These are phyloP conservation scores for Mastacembelus armatus DNA, from an alignment of 2,797 vertebrate species.

Conservation along the genomic window DNA sequence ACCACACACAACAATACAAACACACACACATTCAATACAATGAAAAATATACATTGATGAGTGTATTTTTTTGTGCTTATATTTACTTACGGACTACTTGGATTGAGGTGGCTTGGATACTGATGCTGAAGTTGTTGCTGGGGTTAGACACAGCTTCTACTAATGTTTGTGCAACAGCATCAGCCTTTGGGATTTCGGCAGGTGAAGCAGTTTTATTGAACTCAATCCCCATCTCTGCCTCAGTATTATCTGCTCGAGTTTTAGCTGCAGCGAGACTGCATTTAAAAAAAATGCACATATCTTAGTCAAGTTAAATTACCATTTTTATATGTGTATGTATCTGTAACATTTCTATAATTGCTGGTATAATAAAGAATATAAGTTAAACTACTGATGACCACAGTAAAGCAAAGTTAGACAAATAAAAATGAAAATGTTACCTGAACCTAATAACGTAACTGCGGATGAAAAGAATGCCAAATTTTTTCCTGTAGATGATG, in stretches of 20 bases:
- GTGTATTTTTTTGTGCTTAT: too few relatives aligned
- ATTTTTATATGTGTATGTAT: too few relatives aligned
- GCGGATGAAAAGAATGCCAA: not conserved
- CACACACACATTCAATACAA: too few relatives aligned
- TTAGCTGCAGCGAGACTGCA: accelerated
- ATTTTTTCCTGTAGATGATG: accelerated
- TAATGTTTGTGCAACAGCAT: not conserved
- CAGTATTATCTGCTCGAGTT: not conserved
- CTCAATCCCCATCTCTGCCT: too few relatives aligned
- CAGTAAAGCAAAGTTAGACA: too few relatives aligned
- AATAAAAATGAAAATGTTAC: slow-evolving; percentile 8
- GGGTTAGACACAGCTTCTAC: not conserved
- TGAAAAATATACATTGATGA: too few relatives aligned
- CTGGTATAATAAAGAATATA: too few relatives aligned
- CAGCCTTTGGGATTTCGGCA: not conserved
- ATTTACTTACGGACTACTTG: slow-evolving; percentile 15
- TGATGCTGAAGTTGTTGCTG: slow-evolving; percentile 27
- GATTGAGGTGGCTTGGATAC: not conserved
- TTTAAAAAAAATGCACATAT: not conserved
- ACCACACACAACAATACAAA: too few relatives aligned
- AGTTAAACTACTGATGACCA: too few relatives aligned
- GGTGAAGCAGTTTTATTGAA: not conserved
- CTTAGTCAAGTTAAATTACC: too few relatives aligned
- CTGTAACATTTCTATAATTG: too few relatives aligned
- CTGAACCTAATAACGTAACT: not conserved